phyloP scores from a whole-genome alignment of 2,888 invertebrate genomes.

The Nebria salina region DNA sequence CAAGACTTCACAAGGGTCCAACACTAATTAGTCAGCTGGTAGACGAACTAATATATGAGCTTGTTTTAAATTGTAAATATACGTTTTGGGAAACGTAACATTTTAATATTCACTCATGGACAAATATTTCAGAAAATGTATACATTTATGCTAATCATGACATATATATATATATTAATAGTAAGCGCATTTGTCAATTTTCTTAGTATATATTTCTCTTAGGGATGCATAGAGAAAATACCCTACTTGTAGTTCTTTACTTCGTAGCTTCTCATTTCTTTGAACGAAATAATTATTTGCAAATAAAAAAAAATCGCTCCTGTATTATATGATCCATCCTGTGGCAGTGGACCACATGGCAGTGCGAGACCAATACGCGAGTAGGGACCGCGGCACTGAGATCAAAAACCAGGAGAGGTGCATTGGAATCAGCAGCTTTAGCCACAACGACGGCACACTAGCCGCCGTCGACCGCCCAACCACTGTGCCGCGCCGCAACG shows the following conservation, averaged over 20 bases:
- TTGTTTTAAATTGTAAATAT: not conserved
- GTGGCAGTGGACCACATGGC: not conserved
- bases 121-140: too few relatives aligned
- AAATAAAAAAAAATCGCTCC: not conserved
- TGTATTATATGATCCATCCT: not conserved
- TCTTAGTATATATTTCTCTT: not conserved
- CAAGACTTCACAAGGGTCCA: constrained; percentile 34
- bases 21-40: constrained; percentile 26
- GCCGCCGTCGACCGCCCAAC: constrained; percentile 15
- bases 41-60: not conserved
- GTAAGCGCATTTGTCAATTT: not conserved
- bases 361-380: not conserved
- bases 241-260: too few relatives aligned
- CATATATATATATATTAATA: not conserved
- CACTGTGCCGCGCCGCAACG: constrained; percentile 12
- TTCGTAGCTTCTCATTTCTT: too few relatives aligned
- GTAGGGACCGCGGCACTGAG: not conserved
- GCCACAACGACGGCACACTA: constrained; percentile 7
- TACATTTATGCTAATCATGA: not conserved
- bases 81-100: too few relatives aligned
- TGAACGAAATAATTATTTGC: too few relatives aligned
- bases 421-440: not conserved
- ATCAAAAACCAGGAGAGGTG: not conserved
- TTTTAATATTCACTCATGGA: too few relatives aligned
- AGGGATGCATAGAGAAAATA: not conserved